Base-by-base conservation (phyloP, 2,797 vertebrate genomes). In the Peromyscus aztecus region DNA sequence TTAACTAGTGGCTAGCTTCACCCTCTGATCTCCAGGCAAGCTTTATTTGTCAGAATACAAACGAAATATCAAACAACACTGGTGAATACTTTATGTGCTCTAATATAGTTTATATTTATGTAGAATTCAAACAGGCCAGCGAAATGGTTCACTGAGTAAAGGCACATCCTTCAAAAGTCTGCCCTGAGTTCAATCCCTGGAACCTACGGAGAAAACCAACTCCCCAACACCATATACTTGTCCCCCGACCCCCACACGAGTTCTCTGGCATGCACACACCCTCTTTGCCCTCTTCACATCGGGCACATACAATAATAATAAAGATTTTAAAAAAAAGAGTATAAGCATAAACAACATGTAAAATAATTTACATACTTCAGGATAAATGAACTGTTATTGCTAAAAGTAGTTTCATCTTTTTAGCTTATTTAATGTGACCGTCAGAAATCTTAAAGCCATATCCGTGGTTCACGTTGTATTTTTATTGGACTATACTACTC, bases 381-480 rank as follows among this genome's bases (percentile, higher is more conserved):
- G 13, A 65, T 95, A 92, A 77, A 76, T 95, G 65, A 97, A 81
- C 65, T 57, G 1, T 52, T 90, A 67, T 76, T 75, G 92, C 71
- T 81, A 55, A 89, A 91, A 85, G 88, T 59, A 87, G 84, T 34
- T 89, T 69, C 27, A 55, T 11, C 14, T 67, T 49, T n/a, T 85
- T 65, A 24, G 65, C 2, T 67, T 89, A 85, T 75, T 93, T 97
- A 83, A 75, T 8, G 37, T 93, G 34, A 7, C 34, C 61, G 80
- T 14, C 82, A 93, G 76, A 88, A 96, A 86, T 76, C n/a, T 87
- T 87, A 52, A 63, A 89, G 73, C 81, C 61, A 29, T 23, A 21
- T 24, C 37, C 57, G 27, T 73, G 52, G 52, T 37, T 82, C 40
- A 92, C 6, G 40, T 85, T 87, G 17, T 82, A 94, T 78, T 92